Base-by-base conservation (phyloP, 2,888 invertebrate species). In the Polyploca ridens region DNA sequence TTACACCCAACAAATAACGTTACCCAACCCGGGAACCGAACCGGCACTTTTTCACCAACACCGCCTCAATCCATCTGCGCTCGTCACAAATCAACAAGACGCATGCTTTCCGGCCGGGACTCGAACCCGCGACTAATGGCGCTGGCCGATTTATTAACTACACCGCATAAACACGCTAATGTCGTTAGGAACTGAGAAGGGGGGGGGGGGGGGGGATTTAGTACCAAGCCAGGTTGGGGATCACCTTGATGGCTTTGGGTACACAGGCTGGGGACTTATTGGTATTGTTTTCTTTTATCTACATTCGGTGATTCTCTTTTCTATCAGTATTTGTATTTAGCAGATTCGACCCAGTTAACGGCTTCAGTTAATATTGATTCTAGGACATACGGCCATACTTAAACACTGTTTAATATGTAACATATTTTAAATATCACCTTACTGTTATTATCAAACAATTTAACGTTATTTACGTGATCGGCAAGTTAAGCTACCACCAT, bases 41-140 rank as follows among this genome's bases (percentile, higher is more conserved):
- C 70, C 73, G 67, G 73, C 69, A 65, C 71, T 69, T 74, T 64
- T 70, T 65, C 66, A 44, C 33, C 54, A n/a, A 19, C 75, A 64
- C 68, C 77, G 76, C 69, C 81, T 81, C 85, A 80, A 87, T 87
- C 89, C 87, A 87, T 90, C 90, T 84, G 85, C 78, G 78, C 84
- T 85, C 87, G 85, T 90, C 92, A 90, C 93, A 92, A 92, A 93
- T 92, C 92, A 92, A 81, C 85, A 87, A 91, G 92, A 92, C 89
- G 83, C 88, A 93, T 90, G 91, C 81, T 85, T 92, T 92, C 93
- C 91, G 90, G 84, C 75, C 78, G 82, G 84, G 86, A 77, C 77
- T 81, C 86, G 83, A 88, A 88, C 85, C 84, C 81, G 77, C 74
- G 80, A 78, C 84, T 88, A 88, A 88, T 89, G 89, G 87, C 84